A percentile compares a stretch with the other conserved stretches of the same genome.
Conservation (phyloP, 1,140 invertebrate species). For the Saccostrea cuccullata region DNA sequence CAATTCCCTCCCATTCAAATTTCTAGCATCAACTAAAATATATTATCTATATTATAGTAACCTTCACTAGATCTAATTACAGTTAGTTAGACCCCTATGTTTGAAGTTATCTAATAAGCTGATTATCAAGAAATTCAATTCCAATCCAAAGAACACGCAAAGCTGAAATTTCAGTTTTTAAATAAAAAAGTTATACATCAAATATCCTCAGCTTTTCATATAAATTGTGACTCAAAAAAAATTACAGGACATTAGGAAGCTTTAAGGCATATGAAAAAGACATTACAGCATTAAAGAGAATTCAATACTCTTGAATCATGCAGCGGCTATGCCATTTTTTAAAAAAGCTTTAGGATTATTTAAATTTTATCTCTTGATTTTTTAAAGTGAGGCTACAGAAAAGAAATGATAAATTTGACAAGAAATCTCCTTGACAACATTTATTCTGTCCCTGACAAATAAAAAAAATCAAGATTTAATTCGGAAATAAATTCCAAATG, state of each 20-base stretch:
- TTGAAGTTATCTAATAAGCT: neutral
- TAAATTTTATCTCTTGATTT: neutral
- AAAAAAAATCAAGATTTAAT: too few relatives aligned
- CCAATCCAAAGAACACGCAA: neutral
- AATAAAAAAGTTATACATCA: too few relatives aligned
- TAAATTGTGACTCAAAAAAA: neutral
- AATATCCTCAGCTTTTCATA: too few relatives aligned
- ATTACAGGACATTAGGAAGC: neutral
- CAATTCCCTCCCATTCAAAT: neutral
- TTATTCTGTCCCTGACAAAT: neutral
- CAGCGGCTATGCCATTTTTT: neutral
- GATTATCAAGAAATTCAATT: neutral
- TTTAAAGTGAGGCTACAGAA: neutral
- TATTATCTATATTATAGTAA: too few relatives aligned
- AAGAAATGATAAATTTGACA: neutral
- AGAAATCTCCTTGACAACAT: neutral
- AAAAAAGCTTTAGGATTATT: neutral
- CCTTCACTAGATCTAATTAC: neutral
- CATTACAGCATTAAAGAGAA: neutral
- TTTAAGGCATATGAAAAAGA: neutral
- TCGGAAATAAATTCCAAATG: too few relatives aligned
- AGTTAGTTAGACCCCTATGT: neutral
- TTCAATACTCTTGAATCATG: neutral
- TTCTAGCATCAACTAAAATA: neutral
- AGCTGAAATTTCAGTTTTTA: neutral